Percentiles rank a stretch among this genome's conserved stretches.
phyloP scores from a whole-genome alignment of 92 coral and sea anemone species.

The Parazoanthus swiftii region DNA sequence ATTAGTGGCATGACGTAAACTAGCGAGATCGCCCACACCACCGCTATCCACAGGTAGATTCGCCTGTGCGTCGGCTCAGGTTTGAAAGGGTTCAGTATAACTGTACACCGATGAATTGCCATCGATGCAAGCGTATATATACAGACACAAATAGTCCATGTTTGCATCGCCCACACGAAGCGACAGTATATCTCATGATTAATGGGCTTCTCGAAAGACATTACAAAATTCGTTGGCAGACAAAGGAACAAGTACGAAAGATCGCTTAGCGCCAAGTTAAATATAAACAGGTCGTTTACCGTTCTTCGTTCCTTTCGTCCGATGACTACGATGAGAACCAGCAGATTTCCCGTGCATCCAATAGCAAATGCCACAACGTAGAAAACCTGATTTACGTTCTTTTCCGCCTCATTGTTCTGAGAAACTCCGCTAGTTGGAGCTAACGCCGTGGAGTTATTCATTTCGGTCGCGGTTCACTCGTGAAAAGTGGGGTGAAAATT shows the following conservation, averaged over 20 bases:
- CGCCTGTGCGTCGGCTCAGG: conserved; percentile 78
- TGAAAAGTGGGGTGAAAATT: background rate
- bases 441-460: conserved; percentile 33
- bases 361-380: conserved; percentile 76
- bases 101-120: conserved; percentile 88
- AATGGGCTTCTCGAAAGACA: conserved; percentile 66
- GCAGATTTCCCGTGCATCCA: conserved; percentile 79
- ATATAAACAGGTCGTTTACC: conserved; percentile 86
- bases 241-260: conserved; percentile 81
- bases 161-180: conserved; percentile 92
- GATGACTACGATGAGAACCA: conserved; percentile 83
- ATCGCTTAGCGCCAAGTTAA: conserved; percentile 89
- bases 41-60: conserved; percentile 65
- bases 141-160: conserved; percentile 81
- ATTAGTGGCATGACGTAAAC: conserved; percentile 76
- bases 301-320: conserved; percentile 85
- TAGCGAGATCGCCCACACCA: conserved; percentile 78
- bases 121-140: conserved; percentile 94
- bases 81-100: conserved; percentile 83
- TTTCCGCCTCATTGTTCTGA: conserved; percentile 39
- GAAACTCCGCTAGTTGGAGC: background rate
- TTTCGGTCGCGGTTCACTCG: background rate
- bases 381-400: conserved; percentile 73
- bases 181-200: conserved; percentile 85
- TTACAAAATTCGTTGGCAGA: conserved; percentile 76